These are phyloP conservation scores for Laterallus jamaicensis DNA, from an alignment of 2,113 vertebrate genomes.

Conservation along the genomic window DNA sequence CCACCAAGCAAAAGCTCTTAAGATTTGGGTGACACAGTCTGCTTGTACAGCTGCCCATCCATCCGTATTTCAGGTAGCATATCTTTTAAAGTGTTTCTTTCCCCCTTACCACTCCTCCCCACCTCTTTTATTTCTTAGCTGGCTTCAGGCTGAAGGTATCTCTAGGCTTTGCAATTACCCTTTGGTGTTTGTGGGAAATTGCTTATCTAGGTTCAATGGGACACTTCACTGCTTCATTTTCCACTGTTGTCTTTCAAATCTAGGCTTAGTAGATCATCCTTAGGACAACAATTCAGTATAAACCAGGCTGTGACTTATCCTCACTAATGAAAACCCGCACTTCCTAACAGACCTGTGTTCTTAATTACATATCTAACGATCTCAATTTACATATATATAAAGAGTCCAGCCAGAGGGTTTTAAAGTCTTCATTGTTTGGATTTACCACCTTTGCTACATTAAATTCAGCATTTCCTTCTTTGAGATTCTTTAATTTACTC, in stretches of 20 bases:
- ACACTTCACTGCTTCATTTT: background rate
- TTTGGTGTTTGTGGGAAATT: background rate
- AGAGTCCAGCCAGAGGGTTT: background rate
- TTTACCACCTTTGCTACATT: background rate
- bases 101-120: background rate
- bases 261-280: background rate
- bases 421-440: background rate
- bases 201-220: background rate
- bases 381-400: background rate
- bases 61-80: background rate
- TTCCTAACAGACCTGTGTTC: background rate
- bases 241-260: background rate
- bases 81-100: background rate
- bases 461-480: background rate
- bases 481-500: background rate
- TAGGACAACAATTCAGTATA: background rate
- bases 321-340: accelerated
- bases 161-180: background rate
- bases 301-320: background rate
- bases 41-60: background rate
- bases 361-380: background rate
- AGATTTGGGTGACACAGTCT: background rate
- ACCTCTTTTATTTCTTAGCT: background rate
- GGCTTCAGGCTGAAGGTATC: background rate
- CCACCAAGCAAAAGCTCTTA: background rate